Conservation (phyloP, 2,888 invertebrate genomes). For the Hypomecis punctinalis region DNA sequence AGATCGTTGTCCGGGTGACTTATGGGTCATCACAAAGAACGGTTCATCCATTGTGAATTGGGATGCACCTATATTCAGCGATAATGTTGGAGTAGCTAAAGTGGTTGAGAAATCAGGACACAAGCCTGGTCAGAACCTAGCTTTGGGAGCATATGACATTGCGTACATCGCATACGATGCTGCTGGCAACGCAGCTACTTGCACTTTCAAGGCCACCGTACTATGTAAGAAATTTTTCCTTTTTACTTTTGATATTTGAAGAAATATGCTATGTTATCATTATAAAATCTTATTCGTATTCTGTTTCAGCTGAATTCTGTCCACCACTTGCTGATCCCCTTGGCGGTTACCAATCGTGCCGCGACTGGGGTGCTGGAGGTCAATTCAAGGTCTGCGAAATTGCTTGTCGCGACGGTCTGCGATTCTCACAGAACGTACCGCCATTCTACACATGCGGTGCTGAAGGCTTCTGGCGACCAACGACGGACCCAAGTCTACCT, state of each 20-base stretch:
- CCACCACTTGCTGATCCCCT: slow-evolving; percentile 94
- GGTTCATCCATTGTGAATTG: slow-evolving; percentile 95
- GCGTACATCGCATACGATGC: slow-evolving; percentile 97
- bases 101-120: slow-evolving; percentile 94
- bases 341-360: slow-evolving; percentile 96
- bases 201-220: slow-evolving; percentile 96
- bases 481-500: slow-evolving; percentile 90
- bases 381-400: slow-evolving; percentile 98
- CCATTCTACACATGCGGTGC: slow-evolving; percentile 99
- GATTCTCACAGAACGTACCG: slow-evolving; percentile 97
- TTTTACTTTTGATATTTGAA: neutral
- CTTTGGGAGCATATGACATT: slow-evolving; percentile 97
- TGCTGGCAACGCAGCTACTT: slow-evolving; percentile 95
- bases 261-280: neutral
- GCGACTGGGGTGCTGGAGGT: slow-evolving; percentile 98
- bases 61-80: slow-evolving; percentile 96
- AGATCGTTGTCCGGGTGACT: slow-evolving; percentile 96
- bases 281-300: neutral
- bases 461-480: slow-evolving; percentile 98
- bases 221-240: slow-evolving; percentile 87
- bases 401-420: slow-evolving; percentile 92
- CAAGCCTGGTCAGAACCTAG: slow-evolving; percentile 93
- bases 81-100: slow-evolving; percentile 92
- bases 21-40: slow-evolving; percentile 97
- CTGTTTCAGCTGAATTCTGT: slow-evolving; percentile 93